These are phyloP conservation scores for Deroplatys truncata DNA, from an alignment of 2,888 invertebrate genomes.

Conservation along the genomic window DNA sequence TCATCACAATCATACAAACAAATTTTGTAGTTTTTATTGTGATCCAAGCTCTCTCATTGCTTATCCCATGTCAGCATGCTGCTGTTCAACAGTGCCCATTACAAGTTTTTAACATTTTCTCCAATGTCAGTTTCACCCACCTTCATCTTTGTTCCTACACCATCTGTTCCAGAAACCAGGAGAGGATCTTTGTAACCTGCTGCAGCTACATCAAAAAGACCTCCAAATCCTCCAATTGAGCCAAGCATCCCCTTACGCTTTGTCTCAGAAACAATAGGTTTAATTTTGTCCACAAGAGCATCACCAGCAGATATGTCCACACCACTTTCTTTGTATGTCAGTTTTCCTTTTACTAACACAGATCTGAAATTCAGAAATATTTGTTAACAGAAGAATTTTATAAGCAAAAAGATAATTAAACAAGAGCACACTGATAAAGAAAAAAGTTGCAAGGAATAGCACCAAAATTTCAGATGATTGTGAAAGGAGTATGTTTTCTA, in stretches of 20 bases:
- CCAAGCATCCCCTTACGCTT: conserved; percentile 75
- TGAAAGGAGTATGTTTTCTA: too few relatives aligned
- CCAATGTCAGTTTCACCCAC: conserved; percentile 45
- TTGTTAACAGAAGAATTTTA: not conserved
- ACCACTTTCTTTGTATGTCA: conserved; percentile 86
- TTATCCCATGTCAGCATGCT: too few relatives aligned
- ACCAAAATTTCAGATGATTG: too few relatives aligned
- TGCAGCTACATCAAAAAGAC: conserved; percentile 79
- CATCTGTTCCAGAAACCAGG: conserved; percentile 91
- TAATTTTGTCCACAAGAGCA: conserved; percentile 74
- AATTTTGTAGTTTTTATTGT: too few relatives aligned
- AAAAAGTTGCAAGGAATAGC: too few relatives aligned
- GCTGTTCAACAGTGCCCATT: too few relatives aligned
- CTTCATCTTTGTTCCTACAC: conserved; percentile 95
- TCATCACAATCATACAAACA: too few relatives aligned
- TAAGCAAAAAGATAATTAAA: too few relatives aligned
- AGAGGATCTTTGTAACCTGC: conserved; percentile 76
- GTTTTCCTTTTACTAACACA: conserved; percentile 55
- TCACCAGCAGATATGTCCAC: conserved; percentile 94
- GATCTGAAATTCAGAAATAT: conserved; percentile 42
- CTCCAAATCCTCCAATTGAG: conserved; percentile 88
- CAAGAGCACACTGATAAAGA: too few relatives aligned
- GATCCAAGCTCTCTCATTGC: too few relatives aligned
- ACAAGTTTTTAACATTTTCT: not conserved
- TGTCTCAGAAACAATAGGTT: conserved; percentile 75